Base-by-base conservation (phyloP, 2,797 vertebrate genomes). In the Liasis olivaceus region DNA sequence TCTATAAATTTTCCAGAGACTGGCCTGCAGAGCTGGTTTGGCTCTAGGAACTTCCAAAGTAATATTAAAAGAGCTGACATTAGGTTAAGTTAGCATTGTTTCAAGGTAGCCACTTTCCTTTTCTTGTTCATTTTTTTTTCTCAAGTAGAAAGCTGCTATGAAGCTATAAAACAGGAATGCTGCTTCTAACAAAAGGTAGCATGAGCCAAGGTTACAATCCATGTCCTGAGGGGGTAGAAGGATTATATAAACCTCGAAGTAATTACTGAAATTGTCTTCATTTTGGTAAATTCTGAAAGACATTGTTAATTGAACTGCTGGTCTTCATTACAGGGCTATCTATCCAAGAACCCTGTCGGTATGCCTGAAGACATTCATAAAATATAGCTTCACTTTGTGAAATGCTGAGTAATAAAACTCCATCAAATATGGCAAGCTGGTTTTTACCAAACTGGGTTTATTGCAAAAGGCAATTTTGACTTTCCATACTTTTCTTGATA, bases 1-100 rank as follows among this genome's bases (percentile, higher is more conserved):
- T 96, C 96, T 97, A 97, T 97, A 97, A 97, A 97, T 96, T 95
- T 93, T 90, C 95, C 96, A 97, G 95, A 96, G 96, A 93, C 91
- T 90, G 87, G 89, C 94, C 86, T 84, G 84, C 90, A 94, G 36
- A 81, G 95, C 96, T 93, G 94, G 94, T 95, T 81, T 95, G 94
- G 96, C 95, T 92, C 93, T 95, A 93, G 95, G 93, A 94, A 87
- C 11, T 97, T 96, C 95, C 96, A 94, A 95, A 91, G 95, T 95
- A 96, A 95, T 59, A 47, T 93, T 95, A 95, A 95, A 84, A 96
- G 92, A 69, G n/a, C 92, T 90, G 85, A 93, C 95, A 58, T 89
- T 87, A 89, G 85, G 89, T 95, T 95, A 94, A 93, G 95, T 92
- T 95, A 93, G 93, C 89, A 94, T 96, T 92, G 95, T 95, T 96